These are phyloP conservation scores for Antrozous pallidus DNA, from an alignment of 2,797 vertebrate species.

Conservation along the genomic window DNA sequence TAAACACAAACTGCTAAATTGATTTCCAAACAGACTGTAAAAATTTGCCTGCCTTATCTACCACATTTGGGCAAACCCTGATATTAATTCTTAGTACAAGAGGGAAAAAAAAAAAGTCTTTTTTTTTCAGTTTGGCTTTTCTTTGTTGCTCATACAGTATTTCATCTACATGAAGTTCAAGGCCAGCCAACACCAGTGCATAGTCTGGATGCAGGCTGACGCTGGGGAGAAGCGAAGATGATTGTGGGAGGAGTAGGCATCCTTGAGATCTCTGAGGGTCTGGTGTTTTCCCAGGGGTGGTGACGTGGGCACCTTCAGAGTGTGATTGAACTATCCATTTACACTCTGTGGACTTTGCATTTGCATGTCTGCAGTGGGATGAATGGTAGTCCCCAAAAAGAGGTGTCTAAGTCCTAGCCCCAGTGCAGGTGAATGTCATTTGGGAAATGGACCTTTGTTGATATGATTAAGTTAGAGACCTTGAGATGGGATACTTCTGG, in stretches of 20 bases:
- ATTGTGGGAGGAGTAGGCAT: accelerated
- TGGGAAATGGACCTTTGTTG: not conserved
- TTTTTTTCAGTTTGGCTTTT: not conserved
- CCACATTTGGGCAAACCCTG: accelerated
- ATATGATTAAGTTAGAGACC: too few species aligned
- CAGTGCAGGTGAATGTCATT: not conserved
- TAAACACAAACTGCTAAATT: not conserved
- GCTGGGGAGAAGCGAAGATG: too few species aligned
- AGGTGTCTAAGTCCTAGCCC: not conserved
- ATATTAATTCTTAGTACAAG: not conserved
- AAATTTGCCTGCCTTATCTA: not conserved
- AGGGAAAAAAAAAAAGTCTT: not conserved
- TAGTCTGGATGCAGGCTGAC: too few species aligned
- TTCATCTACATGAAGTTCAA: too few species aligned
- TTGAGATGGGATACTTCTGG: not conserved
- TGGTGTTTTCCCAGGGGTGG: too few species aligned
- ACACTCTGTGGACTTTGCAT: accelerated
- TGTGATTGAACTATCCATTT: not conserved
- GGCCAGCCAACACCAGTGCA: too few species aligned
- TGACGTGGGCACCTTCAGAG: accelerated
- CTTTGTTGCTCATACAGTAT: not conserved
- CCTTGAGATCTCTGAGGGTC: accelerated
- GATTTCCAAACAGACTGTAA: not conserved
- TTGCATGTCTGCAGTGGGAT: not conserved
- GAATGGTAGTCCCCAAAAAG: not conserved